Percentiles rank a stretch among this genome's conserved stretches.
Evolutionary conservation across 2,797 vertebrate genomes (phyloP).

Genomic region (Acanthopagrus latus): DNA sequence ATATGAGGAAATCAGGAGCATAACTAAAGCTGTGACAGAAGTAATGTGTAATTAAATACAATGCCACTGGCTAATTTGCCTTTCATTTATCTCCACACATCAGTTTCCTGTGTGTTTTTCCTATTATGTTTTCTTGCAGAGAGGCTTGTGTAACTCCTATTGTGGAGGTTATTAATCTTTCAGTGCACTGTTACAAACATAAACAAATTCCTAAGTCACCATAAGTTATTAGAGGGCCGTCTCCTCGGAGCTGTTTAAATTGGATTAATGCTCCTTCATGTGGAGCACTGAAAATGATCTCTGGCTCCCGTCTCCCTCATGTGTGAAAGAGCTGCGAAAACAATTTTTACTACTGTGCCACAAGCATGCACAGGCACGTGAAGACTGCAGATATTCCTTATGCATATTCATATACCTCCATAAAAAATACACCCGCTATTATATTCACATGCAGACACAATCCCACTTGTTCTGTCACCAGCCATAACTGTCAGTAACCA

Average conservation of each 20-base stretch:
- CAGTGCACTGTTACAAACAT: constrained; percentile 67
- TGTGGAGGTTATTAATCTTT: constrained; percentile 75
- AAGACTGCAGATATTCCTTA: constrained; percentile 15
- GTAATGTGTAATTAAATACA: constrained; percentile 78
- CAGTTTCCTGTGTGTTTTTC: constrained; percentile 42
- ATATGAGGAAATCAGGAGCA: constrained; percentile 66
- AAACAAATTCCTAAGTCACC: constrained; percentile 77
- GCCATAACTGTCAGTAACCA: constrained; percentile 8
- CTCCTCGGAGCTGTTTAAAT: constrained; percentile 73
- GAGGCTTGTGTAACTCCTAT: constrained; percentile 43
- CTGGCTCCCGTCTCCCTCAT: constrained; percentile 39
- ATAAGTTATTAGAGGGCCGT: constrained; percentile 74
- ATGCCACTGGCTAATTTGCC: constrained; percentile 69
- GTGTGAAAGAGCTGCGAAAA: constrained; percentile 64
- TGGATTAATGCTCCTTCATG: constrained; percentile 76
- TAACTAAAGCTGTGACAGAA: constrained; percentile 74
- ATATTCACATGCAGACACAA: background rate
- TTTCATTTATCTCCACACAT: constrained; percentile 73
- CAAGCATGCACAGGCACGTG: constrained; percentile 23
- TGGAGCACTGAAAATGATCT: constrained; percentile 67
- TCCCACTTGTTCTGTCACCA: constrained; percentile 16
- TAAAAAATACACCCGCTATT: constrained; percentile 12
- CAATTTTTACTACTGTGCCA: constrained; percentile 46
- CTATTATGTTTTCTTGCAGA: constrained; percentile 46
- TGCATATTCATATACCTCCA: constrained; percentile 23